A percentile compares a stretch with the other conserved stretches of the same genome.
Conservation (phyloP, 2,888 invertebrate species). For the Diplazon laetatorius region DNA sequence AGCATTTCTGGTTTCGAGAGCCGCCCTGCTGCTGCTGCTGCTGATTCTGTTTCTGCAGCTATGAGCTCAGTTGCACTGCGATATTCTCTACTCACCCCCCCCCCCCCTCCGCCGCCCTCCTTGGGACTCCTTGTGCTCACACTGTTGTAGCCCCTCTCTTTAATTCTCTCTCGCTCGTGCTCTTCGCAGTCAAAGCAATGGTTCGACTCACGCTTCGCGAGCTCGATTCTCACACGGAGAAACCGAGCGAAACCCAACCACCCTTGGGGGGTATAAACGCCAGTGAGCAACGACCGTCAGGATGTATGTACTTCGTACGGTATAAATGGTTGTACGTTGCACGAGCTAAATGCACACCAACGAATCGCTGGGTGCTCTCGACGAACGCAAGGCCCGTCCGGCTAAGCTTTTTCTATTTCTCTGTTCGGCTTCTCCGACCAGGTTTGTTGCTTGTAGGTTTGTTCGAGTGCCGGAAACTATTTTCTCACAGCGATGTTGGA, state of each 20-base stretch:
- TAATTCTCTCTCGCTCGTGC: not conserved
- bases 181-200: slow-evolving; percentile 12
- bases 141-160: not conserved
- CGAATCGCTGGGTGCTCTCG: not conserved
- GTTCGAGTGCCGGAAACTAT: slow-evolving; percentile 25
- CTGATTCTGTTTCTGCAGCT: slow-evolving; percentile 12
- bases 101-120: not conserved
- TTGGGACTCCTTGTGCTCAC: not conserved
- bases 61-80: slow-evolving; percentile 23
- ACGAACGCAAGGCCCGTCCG: not conserved
- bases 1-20: slow-evolving; percentile 20
- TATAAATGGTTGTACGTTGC: not conserved
- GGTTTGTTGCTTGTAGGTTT: not conserved
- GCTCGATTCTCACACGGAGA: slow-evolving; percentile 23
- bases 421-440: too few species aligned
- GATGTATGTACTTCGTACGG: not conserved
- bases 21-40: too few species aligned
- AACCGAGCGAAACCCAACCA: slow-evolving; percentile 11
- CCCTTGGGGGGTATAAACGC: slow-evolving; percentile 17
- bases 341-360: slow-evolving; percentile 1
- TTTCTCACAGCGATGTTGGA: slow-evolving; percentile 12
- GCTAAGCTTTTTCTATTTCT: too few species aligned
- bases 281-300: slow-evolving; percentile 3
- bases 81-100: not conserved
- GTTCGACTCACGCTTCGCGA: slow-evolving; percentile 26